phyloP scores from a whole-genome alignment of 2,888 invertebrate species.

The Amphipoea lucens region DNA sequence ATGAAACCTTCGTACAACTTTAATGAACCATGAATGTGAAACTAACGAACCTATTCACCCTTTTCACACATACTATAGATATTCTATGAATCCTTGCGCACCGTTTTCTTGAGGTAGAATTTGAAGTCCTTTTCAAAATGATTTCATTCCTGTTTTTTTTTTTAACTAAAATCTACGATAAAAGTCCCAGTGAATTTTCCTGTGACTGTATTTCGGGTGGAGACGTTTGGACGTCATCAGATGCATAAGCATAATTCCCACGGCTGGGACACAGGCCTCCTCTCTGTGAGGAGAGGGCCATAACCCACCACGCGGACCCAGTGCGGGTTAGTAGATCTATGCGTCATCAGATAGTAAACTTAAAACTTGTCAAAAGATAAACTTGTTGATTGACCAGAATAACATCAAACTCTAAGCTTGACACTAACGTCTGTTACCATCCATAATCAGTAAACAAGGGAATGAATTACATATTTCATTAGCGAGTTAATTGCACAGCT shows the following conservation, averaged over 20 bases:
- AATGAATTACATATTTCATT: slow-evolving; percentile 67
- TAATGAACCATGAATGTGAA: slow-evolving; percentile 61
- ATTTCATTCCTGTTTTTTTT: background rate
- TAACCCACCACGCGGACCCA: background rate
- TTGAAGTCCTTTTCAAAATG: background rate
- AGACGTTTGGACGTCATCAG: background rate
- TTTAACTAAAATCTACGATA: background rate
- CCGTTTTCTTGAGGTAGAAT: slow-evolving; percentile 6
- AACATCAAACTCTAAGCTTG: slow-evolving; percentile 33
- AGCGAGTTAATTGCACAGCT: slow-evolving; percentile 62
- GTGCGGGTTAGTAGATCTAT: background rate
- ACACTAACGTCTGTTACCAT: slow-evolving; percentile 28
- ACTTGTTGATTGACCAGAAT: background rate
- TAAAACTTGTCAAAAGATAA: background rate
- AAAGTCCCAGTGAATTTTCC: background rate
- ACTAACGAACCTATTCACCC: slow-evolving; percentile 57
- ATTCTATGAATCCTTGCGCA: slow-evolving; percentile 30
- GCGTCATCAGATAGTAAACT: background rate
- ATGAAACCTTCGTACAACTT: slow-evolving; percentile 56
- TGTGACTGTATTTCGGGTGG: background rate
- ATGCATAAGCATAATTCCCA: background rate
- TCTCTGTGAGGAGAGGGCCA: background rate
- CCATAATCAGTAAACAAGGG: slow-evolving; percentile 58
- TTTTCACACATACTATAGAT: slow-evolving; percentile 33
- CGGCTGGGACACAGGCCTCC: background rate